Evolutionary conservation across 2,113 vertebrate genomes (phyloP), one percentile per base, ranked within the genome.

Genomic region (Caracal caracal): DNA sequence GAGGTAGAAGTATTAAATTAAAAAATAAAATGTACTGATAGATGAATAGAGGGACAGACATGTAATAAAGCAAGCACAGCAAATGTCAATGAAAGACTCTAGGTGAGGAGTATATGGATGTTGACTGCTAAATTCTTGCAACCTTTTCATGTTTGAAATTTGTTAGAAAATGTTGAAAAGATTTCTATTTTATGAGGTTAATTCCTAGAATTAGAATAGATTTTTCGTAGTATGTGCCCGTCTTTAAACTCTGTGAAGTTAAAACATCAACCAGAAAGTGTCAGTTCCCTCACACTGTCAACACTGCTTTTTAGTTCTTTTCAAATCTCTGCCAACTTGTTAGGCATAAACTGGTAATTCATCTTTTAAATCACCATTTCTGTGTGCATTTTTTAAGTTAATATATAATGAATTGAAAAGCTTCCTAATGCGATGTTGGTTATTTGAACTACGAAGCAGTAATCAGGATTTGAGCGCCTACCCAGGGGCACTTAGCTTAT

Each of bases 321-420:
- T 65, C 24, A 87, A 81, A 84, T 84, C 51, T 94, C 76, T 95
- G 93, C 83, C 87, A 97, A 75, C 49, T 76, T 76, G 40, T 87
- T 78, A 88, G 49, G 80, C 49, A 92, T 93, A 93, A 90, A 83
- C 51, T 49, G 47, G 87, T 78, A 61, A 93, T 88, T 90, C 78
- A 86, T 70, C 90, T 93, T 86, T 92, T 80, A 79, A 96, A 81
- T 85, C 81, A 88, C 87, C 37, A 92, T 93, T 85, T 96, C 82
- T 89, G 78, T 91, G 90, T 82, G 19, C 9, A 93, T 65, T 90
- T 91, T 75, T 93, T 65, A 96, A 93, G 84, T 91, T 87, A 96
- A 93, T 91, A 95, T 40, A 83, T 88, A 96, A 90, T 83, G 37
- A 96, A 73, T 19, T 70, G 43, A 92, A 88, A 96, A 86, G 79